Evolutionary conservation across 2,113 vertebrate species (phyloP).

Genomic region (Spilogale gracilis): DNA sequence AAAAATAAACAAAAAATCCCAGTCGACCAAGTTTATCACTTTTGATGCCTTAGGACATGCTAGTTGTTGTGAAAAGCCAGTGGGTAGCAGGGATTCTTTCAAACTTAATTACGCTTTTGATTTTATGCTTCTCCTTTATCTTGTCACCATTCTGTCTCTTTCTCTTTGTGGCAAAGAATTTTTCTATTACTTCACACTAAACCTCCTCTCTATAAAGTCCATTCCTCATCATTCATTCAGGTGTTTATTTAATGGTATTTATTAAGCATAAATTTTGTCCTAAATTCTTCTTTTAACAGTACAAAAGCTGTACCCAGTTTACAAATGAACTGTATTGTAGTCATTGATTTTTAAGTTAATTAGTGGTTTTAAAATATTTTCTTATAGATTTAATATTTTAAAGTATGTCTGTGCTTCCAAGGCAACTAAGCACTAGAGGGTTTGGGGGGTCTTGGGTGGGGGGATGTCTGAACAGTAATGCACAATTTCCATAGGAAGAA

Average conservation of each 20-base stretch:
- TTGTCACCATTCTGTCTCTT: background rate
- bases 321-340: background rate
- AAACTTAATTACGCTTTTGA: constrained; percentile 25
- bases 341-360: constrained; percentile 52
- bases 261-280: constrained; percentile 17
- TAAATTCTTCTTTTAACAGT: constrained; percentile 5
- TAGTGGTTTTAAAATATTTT: constrained; percentile 37
- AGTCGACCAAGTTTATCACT: background rate
- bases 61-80: constrained; percentile 13
- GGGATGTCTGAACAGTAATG: background rate
- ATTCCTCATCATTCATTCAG: background rate
- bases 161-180: background rate
- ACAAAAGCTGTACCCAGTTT: background rate
- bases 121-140: background rate
- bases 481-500: background rate
- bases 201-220: background rate
- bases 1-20: background rate
- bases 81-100: background rate
- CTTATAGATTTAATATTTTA: constrained; percentile 22
- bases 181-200: background rate
- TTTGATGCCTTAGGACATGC: background rate
- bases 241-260: background rate
- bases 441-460: background rate
- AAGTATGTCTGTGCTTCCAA: constrained; percentile 6
- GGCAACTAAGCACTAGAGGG: background rate